Evolutionary conservation across 1,140 invertebrate genomes (phyloP).

Genomic region (Tetranychus urticae): DNA sequence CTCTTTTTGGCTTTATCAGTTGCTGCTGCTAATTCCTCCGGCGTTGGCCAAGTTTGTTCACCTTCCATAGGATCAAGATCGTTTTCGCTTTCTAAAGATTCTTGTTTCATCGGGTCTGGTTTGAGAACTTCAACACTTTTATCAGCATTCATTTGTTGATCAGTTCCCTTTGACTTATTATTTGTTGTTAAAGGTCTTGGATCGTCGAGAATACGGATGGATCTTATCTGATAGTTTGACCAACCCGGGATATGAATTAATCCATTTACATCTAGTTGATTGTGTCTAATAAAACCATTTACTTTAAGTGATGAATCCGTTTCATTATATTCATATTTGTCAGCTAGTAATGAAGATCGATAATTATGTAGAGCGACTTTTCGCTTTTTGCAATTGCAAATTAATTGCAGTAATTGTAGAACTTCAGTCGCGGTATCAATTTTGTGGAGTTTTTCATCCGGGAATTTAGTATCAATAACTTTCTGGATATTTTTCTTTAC

Average conservation of each 20-base stretch:
- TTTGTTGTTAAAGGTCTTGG: slow-evolving; percentile 30
- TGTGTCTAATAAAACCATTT: slow-evolving; percentile 49
- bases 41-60: slow-evolving; percentile 86
- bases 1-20: slow-evolving; percentile 29
- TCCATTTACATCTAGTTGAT: slow-evolving; percentile 55
- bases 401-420: slow-evolving; percentile 46
- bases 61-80: slow-evolving; percentile 69
- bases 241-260: slow-evolving; percentile 68
- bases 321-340: slow-evolving; percentile 39
- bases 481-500: slow-evolving; percentile 49
- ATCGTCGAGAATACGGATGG: slow-evolving; percentile 47
- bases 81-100: slow-evolving; percentile 51
- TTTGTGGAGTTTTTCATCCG: slow-evolving; percentile 50
- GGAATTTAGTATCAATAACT: slow-evolving; percentile 45
- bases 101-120: slow-evolving; percentile 40
- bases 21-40: slow-evolving; percentile 56
- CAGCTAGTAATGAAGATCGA: slow-evolving; percentile 52
- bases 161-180: neutral
- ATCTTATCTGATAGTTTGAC: slow-evolving; percentile 70
- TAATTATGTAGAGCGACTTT: slow-evolving; percentile 43
- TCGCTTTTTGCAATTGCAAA: slow-evolving; percentile 54
- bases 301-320: slow-evolving; percentile 38
- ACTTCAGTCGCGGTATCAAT: slow-evolving; percentile 50
- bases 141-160: neutral
- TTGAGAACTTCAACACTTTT: slow-evolving; percentile 29